Percentiles rank a stretch among this genome's conserved stretches.
These are phyloP conservation scores for Atlantisia rogersi DNA, from an alignment of 2,113 vertebrate species.

Conservation along the genomic window DNA sequence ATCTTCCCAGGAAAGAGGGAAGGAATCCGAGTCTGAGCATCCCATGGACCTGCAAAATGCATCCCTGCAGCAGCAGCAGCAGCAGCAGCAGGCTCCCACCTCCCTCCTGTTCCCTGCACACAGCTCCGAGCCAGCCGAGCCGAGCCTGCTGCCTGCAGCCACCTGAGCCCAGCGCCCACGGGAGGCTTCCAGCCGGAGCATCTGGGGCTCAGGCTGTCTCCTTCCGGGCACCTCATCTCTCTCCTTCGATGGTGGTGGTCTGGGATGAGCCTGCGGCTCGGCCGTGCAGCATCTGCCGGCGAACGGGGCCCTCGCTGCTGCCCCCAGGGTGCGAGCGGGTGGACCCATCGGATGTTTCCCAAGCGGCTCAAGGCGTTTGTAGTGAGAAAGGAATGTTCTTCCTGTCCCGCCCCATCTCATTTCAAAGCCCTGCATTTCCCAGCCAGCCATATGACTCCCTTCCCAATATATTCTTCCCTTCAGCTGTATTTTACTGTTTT, in stretches of 20 bases:
- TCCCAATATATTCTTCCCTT: neutral
- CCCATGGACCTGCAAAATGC: neutral
- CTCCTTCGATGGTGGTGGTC: slow-evolving; percentile 1
- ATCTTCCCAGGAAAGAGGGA: neutral
- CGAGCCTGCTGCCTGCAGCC: neutral
- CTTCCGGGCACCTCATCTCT: slow-evolving; percentile 35
- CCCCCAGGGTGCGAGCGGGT: neutral
- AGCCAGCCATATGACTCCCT: slow-evolving; percentile 20
- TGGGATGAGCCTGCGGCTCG: neutral
- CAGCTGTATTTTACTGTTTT: neutral
- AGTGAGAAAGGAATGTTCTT: slow-evolving; percentile 59
- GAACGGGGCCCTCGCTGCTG: neutral
- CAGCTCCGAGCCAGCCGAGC: neutral
- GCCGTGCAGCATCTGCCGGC: neutral
- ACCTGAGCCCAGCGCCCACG: neutral
- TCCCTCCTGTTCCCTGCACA: neutral
- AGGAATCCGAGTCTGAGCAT: neutral
- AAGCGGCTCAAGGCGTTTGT: neutral
- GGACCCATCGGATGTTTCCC: neutral
- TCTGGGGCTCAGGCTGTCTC: slow-evolving; percentile 59
- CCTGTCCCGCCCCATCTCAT: slow-evolving; percentile 33
- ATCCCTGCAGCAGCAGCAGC: fast-evolving
- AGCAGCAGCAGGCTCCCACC: neutral
- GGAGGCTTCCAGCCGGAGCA: neutral
- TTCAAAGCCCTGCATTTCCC: neutral